These are phyloP conservation scores for Hypocryptadius cinnamomeus DNA, from an alignment of 2,113 vertebrate genomes.

Conservation along the genomic window DNA sequence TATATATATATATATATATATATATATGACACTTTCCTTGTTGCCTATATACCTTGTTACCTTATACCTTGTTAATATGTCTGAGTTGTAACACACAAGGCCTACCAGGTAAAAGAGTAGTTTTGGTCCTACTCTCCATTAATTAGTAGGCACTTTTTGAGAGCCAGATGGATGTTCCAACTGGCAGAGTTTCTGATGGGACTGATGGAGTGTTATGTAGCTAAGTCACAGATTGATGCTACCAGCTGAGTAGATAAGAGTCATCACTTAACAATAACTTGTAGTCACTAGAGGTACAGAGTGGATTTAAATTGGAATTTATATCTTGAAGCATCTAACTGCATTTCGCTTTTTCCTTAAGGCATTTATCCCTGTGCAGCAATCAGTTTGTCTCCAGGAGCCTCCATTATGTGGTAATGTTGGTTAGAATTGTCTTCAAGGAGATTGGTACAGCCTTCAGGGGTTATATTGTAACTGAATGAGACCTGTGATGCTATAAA, in stretches of 20 bases:
- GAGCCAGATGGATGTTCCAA: neutral
- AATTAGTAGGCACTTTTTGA: neutral
- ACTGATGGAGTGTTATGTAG: neutral
- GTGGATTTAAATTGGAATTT: neutral
- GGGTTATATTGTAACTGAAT: neutral
- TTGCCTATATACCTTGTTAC: neutral
- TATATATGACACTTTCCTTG: neutral
- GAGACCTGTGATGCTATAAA: neutral
- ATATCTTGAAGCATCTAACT: neutral
- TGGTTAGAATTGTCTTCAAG: neutral
- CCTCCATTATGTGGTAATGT: constrained; percentile 1
- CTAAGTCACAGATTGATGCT: neutral
- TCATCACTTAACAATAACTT: neutral
- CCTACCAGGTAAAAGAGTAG: neutral
- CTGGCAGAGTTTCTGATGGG: neutral
- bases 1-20: too few species aligned
- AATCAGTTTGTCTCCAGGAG: neutral
- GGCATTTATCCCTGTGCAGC: neutral
- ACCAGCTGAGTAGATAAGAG: neutral
- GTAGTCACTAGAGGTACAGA: neutral
- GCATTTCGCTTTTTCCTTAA: constrained; percentile 6
- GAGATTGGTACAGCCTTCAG: neutral
- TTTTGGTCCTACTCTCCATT: neutral
- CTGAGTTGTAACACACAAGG: neutral
- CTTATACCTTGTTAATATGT: neutral